Percentiles rank a stretch among this genome's conserved stretches.
Conservation (phyloP, 2,888 invertebrate genomes). For the Hypena proboscidalis region DNA sequence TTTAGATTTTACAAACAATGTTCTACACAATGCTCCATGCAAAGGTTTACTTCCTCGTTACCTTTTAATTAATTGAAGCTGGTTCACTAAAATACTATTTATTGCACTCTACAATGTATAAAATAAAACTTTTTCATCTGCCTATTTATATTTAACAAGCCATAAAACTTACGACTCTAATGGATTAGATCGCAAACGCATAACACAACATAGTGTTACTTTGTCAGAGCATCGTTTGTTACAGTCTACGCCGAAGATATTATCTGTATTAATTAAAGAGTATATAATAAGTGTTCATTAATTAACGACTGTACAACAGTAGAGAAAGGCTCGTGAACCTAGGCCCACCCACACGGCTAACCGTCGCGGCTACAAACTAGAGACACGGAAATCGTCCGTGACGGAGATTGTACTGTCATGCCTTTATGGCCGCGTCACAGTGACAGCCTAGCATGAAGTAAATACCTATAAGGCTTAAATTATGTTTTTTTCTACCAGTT, state of each 20-base stretch:
- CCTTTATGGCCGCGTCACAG: slow-evolving; percentile 20
- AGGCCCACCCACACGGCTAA: slow-evolving; percentile 52
- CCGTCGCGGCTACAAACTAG: slow-evolving; percentile 23
- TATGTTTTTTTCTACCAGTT: too few species aligned
- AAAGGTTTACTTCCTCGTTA: too few species aligned
- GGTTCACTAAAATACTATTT: too few species aligned
- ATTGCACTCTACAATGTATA: too few species aligned
- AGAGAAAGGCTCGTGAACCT: slow-evolving; percentile 48
- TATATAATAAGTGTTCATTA: slow-evolving; percentile 15
- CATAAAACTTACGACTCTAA: slow-evolving; percentile 3
- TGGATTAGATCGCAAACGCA: neutral
- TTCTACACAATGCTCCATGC: too few species aligned
- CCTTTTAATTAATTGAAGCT: too few species aligned
- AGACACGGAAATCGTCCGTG: slow-evolving; percentile 43
- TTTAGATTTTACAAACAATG: too few species aligned
- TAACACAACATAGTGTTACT: neutral
- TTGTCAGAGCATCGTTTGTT: neutral
- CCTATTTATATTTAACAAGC: neutral
- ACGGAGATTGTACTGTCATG: slow-evolving; percentile 37
- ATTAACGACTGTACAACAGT: slow-evolving; percentile 19
- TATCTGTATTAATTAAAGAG: slow-evolving; percentile 2
- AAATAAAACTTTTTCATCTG: too few species aligned
- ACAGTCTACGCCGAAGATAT: neutral
- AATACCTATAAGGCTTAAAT: too few species aligned
- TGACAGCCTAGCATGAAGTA: too few species aligned